phyloP scores from a whole-genome alignment of 1,140 invertebrate genomes.

The Paraescarpia echinospica region DNA sequence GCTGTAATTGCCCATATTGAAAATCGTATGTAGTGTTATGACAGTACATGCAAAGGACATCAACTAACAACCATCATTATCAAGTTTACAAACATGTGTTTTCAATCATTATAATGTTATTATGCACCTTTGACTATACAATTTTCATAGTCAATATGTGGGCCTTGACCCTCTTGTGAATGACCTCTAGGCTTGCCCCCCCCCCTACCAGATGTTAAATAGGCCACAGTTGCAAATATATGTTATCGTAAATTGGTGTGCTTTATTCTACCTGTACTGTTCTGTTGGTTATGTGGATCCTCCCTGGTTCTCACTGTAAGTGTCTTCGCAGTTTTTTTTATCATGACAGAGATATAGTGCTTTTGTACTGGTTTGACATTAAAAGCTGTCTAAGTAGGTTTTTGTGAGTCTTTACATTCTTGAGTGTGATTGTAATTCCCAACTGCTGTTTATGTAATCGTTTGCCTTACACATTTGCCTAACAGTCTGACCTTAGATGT shows the following conservation, averaged over 20 bases:
- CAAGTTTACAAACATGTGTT: too few relatives aligned
- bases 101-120: too few relatives aligned
- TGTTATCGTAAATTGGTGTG: neutral
- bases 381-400: neutral
- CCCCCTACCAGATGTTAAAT: too few relatives aligned
- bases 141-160: too few relatives aligned
- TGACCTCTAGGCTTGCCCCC: too few relatives aligned
- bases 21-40: too few relatives aligned
- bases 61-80: too few relatives aligned
- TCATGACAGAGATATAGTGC: neutral
- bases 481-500: neutral
- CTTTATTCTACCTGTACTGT: neutral
- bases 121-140: too few relatives aligned
- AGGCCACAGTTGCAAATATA: neutral
- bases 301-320: neutral
- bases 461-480: too few relatives aligned
- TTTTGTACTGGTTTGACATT: neutral
- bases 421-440: neutral
- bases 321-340: neutral
- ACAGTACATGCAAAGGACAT: too few relatives aligned
- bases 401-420: neutral
- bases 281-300: neutral
- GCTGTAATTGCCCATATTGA: too few relatives aligned
- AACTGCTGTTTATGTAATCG: neutral
- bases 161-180: too few relatives aligned